These are phyloP conservation scores for Cyanoderma ruficeps DNA, from an alignment of 2,113 vertebrate genomes.

Conservation along the genomic window DNA sequence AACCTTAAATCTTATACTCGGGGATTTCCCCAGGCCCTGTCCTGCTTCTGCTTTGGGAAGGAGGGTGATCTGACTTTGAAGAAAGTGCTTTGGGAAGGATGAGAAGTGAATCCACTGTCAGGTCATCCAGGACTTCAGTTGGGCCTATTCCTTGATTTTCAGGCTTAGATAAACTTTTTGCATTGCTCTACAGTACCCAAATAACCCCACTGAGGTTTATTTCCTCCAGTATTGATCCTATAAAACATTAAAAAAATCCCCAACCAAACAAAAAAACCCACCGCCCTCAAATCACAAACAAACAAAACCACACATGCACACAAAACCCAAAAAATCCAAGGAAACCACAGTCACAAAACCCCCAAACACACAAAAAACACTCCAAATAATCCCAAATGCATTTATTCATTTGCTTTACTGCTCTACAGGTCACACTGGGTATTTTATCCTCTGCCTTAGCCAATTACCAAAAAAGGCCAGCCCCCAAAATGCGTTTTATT, in stretches of 20 bases:
- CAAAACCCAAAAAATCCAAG: background rate
- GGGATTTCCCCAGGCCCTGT: background rate
- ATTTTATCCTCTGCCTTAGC: background rate
- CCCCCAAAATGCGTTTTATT: background rate
- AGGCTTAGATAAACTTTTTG: background rate
- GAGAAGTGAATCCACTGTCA: background rate
- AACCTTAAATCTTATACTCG: no score
- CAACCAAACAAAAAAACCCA: background rate
- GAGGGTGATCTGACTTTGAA: background rate
- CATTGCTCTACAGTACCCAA: background rate
- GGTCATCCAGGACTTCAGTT: background rate
- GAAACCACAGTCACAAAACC: background rate
- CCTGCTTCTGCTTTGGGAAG: background rate
- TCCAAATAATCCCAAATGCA: accelerated
- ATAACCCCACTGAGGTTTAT: background rate
- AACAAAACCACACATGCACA: background rate
- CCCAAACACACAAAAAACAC: background rate
- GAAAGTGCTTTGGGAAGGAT: background rate
- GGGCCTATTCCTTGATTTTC: background rate
- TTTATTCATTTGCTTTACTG: background rate
- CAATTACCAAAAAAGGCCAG: background rate
- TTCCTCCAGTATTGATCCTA: background rate
- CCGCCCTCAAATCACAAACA: background rate
- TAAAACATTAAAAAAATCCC: background rate
- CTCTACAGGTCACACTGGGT: background rate